Evolutionary conservation across 2,888 invertebrate species (phyloP).

Genomic region (Drosophila aldrichi): DNA sequence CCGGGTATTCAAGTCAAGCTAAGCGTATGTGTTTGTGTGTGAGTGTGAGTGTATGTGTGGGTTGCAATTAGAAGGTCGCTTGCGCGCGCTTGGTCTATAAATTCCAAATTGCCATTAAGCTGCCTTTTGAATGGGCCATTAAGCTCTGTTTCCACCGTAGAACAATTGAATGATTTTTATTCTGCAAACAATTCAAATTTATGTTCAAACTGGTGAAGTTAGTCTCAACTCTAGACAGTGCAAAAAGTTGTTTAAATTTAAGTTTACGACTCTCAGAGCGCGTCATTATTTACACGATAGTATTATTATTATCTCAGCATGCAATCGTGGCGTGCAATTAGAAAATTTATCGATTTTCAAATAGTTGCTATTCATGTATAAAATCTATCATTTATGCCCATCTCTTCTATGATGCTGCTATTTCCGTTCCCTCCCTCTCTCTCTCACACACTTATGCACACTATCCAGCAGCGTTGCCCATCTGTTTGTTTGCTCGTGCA

Average conservation of each 20-base stretch:
- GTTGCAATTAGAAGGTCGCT: constrained; percentile 43
- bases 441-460: background rate
- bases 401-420: constrained; percentile 4
- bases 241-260: background rate
- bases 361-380: constrained; percentile 59
- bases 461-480: background rate
- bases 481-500: constrained; percentile 32
- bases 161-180: constrained; percentile 42
- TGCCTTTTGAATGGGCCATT: constrained; percentile 40
- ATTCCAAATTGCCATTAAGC: constrained; percentile 40
- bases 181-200: constrained; percentile 16
- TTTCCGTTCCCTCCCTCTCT: background rate
- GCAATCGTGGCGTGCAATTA: constrained; percentile 76
- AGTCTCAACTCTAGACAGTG: background rate
- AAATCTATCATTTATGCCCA: constrained; percentile 46
- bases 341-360: constrained; percentile 76
- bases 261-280: constrained; percentile 17
- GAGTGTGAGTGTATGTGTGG: constrained; percentile 28
- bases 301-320: constrained; percentile 48
- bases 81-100: constrained; percentile 53
- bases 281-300: constrained; percentile 31
- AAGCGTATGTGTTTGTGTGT: constrained; percentile 3
- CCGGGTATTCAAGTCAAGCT: constrained; percentile 35
- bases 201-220: constrained; percentile 3
- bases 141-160: constrained; percentile 18